Conservation (phyloP, 2,797 vertebrate species). For the Enteromius thamalakanensis region DNA sequence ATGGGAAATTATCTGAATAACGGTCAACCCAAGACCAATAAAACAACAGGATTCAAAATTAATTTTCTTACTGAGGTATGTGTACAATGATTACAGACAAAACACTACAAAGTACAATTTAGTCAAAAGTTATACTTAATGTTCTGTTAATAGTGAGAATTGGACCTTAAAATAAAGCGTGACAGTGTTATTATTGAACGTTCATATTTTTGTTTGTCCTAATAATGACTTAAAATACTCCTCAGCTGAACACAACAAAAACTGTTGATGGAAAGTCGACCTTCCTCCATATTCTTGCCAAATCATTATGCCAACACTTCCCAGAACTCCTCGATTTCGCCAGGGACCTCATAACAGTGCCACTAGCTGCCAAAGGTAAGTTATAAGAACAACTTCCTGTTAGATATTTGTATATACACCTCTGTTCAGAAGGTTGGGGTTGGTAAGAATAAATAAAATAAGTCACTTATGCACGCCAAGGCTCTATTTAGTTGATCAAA, state of each 20-base stretch:
- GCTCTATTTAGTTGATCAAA: not conserved
- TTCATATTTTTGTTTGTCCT: not conserved
- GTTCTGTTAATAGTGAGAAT: not conserved
- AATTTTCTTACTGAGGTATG: constrained; percentile 96
- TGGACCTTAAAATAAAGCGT: not conserved
- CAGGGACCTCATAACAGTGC: constrained; percentile 92
- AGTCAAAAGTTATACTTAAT: not conserved
- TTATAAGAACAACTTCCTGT: not conserved
- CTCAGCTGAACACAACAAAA: constrained; percentile 95
- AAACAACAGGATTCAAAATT: constrained; percentile 96
- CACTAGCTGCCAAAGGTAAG: constrained; percentile 95
- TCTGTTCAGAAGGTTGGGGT: not conserved
- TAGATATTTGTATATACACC: not conserved
- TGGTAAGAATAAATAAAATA: not conserved
- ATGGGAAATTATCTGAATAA: constrained; percentile 99
- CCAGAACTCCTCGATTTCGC: constrained; percentile 95
- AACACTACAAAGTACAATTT: not conserved
- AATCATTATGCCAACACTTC: constrained; percentile 98
- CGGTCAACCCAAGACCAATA: constrained; percentile 91
- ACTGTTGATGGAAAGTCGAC: constrained; percentile 97
- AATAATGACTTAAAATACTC: constrained; percentile 28
- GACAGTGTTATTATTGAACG: not conserved
- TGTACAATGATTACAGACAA: constrained; percentile 26
- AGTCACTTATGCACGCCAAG: not conserved
- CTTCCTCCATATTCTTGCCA: constrained; percentile 97